Evolutionary conservation across 2,113 vertebrate species (phyloP).

Genomic region (Malurus alboscapulatus): DNA sequence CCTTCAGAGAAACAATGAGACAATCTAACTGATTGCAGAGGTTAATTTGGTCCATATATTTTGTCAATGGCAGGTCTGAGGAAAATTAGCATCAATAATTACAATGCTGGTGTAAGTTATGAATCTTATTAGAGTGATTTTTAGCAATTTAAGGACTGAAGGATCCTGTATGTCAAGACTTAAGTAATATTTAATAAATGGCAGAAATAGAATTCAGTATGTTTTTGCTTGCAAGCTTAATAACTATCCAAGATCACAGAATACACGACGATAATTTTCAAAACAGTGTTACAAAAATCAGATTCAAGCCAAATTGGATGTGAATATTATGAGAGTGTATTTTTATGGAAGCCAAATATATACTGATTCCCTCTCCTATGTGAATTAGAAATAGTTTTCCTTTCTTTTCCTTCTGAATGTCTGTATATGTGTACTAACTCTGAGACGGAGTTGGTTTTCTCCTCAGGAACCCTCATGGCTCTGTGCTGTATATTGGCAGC

Average conservation of each 20-base stretch:
- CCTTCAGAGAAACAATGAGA: slow-evolving; percentile 12
- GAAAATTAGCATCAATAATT: slow-evolving; percentile 65
- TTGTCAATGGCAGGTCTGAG: slow-evolving; percentile 60
- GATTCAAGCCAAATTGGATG: neutral
- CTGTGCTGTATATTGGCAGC: neutral
- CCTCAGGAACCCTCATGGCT: neutral
- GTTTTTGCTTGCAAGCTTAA: slow-evolving; percentile 47
- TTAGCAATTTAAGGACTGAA: slow-evolving; percentile 68
- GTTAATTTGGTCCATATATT: slow-evolving; percentile 53
- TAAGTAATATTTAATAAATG: slow-evolving; percentile 70
- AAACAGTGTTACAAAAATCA: neutral
- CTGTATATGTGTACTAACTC: neutral
- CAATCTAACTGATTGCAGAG: slow-evolving; percentile 33
- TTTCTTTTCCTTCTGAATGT: neutral
- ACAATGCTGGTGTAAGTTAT: slow-evolving; percentile 59
- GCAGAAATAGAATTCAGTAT: slow-evolving; percentile 40
- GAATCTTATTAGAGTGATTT: slow-evolving; percentile 65
- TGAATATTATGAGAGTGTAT: neutral
- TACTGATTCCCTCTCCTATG: neutral
- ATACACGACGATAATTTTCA: neutral
- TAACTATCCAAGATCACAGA: slow-evolving; percentile 25
- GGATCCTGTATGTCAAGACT: slow-evolving; percentile 68
- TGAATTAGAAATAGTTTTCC: neutral
- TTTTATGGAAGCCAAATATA: neutral
- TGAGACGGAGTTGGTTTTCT: neutral